Conservation (phyloP, 2,797 vertebrate genomes). For the Podarcis lilfordi region DNA sequence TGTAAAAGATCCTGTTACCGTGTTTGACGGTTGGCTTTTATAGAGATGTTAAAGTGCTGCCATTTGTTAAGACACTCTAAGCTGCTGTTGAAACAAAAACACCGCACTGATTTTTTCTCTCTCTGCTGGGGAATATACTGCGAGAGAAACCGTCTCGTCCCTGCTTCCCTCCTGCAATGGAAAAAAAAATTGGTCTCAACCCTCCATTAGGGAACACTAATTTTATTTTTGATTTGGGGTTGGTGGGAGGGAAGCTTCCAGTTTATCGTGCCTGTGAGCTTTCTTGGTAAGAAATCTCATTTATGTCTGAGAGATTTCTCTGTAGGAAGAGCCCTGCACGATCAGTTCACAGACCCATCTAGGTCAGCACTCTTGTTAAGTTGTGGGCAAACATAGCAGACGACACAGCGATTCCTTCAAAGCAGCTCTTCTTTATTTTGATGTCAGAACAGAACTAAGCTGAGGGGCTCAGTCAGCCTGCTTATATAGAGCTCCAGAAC, state of each 20-base stretch:
- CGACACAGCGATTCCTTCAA: too few relatives aligned
- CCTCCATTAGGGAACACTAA: neutral
- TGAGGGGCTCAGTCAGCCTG: too few relatives aligned
- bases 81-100: neutral
- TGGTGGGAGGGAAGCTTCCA: conserved; percentile 14
- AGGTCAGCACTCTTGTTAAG: too few relatives aligned
- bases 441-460: too few relatives aligned
- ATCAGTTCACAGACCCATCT: too few relatives aligned
- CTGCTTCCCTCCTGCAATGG: neutral
- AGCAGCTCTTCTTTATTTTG: too few relatives aligned
- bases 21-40: conserved; percentile 10
- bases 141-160: neutral
- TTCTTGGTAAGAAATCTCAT: too few relatives aligned
- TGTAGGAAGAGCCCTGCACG: too few relatives aligned
- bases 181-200: neutral
- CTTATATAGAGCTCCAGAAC: too few relatives aligned
- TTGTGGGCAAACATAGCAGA: too few relatives aligned
- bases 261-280: neutral
- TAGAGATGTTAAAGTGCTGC: conserved; percentile 9
- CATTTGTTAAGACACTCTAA: neutral
- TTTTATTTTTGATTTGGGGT: conserved; percentile 14
- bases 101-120: neutral
- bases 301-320: conserved; percentile 20
- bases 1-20: neutral
- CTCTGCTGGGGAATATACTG: neutral